These are phyloP conservation scores for Antechinus flavipes DNA, from an alignment of 2,113 vertebrate genomes.

Conservation along the genomic window DNA sequence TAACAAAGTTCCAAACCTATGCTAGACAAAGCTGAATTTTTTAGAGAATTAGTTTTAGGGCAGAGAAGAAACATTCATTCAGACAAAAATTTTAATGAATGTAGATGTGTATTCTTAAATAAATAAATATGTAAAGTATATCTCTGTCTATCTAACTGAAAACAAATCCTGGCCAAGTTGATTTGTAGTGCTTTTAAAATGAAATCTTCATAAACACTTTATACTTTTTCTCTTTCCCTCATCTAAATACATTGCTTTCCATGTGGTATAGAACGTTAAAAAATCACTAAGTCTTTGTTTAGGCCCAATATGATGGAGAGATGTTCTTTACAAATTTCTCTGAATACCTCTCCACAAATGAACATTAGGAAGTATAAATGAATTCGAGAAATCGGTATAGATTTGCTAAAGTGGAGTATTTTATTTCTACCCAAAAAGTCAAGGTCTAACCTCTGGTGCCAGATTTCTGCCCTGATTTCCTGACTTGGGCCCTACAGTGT, in stretches of 20 bases:
- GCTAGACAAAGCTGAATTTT: constrained; percentile 9
- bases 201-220: constrained; percentile 12
- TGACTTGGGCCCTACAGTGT: constrained; percentile 53
- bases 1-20: neutral
- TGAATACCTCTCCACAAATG: constrained; percentile 20
- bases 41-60: constrained; percentile 10
- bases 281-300: constrained; percentile 13
- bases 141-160: neutral
- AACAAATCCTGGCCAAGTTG: neutral
- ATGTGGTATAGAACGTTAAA: neutral
- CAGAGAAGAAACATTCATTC: constrained; percentile 27
- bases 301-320: neutral
- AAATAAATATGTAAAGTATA: neutral
- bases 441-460: constrained; percentile 74
- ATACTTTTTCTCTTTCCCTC: neutral
- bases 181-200: neutral
- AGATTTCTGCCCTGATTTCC: constrained; percentile 69
- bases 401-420: constrained; percentile 70
- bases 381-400: constrained; percentile 62
- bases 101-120: neutral
- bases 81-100: neutral
- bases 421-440: constrained; percentile 67
- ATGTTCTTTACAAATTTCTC: neutral
- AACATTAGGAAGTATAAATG: constrained; percentile 14
- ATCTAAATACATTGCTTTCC: neutral